These are phyloP conservation scores for Brachyptera risi DNA, from an alignment of 2,888 invertebrate genomes.

Conservation along the genomic window DNA sequence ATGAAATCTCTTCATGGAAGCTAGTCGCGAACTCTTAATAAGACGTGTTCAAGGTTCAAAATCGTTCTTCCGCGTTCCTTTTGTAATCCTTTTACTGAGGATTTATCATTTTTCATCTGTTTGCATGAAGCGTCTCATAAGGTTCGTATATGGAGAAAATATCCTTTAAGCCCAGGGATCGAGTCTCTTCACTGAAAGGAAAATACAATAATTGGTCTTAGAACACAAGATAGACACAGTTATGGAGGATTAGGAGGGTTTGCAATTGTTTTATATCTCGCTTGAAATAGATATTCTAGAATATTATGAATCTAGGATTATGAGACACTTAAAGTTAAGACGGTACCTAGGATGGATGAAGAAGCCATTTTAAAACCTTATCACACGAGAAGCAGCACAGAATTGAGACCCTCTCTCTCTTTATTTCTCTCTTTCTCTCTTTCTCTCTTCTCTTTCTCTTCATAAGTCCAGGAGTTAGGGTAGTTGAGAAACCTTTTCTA, in stretches of 20 bases:
- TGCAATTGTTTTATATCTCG: conserved; percentile 9
- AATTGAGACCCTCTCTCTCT: too few relatives aligned
- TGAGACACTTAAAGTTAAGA: conserved; percentile 5
- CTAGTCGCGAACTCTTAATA: too few relatives aligned
- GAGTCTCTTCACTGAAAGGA: neutral
- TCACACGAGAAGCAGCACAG: neutral
- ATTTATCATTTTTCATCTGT: too few relatives aligned
- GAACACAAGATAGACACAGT: neutral
- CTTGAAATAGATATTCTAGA: conserved; percentile 10
- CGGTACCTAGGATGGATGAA: neutral
- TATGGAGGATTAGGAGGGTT: neutral
- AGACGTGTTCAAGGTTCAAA: too few relatives aligned
- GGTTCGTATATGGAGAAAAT: neutral
- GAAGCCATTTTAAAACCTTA: conserved; percentile 1
- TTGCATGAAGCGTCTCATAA: too few relatives aligned
- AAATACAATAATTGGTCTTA: neutral
- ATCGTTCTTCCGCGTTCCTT: too few relatives aligned
- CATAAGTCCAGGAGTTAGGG: too few relatives aligned
- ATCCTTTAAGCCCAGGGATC: neutral
- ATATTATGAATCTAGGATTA: conserved; percentile 10
- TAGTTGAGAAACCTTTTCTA: too few relatives aligned
- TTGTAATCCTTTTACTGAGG: too few relatives aligned
- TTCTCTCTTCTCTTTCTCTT: too few relatives aligned
- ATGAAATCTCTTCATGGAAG: too few relatives aligned
- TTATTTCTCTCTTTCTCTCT: too few relatives aligned